Conservation (phyloP, 2,888 invertebrate genomes). For the Halictus ligatus region DNA sequence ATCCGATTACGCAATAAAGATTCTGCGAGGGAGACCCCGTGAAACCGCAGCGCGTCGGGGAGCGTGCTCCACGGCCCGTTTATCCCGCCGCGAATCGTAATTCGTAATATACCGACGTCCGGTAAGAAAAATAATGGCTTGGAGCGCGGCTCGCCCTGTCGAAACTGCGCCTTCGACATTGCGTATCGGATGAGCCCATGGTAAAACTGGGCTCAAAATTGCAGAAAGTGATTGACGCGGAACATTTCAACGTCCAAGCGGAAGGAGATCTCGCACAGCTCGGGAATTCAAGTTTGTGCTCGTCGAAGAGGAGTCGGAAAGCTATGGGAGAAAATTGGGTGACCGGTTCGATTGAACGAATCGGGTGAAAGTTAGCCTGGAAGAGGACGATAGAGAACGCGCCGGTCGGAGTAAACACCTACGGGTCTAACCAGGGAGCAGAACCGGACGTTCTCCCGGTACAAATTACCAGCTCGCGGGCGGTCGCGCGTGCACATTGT, state of each 20-base stretch:
- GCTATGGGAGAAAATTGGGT: background rate
- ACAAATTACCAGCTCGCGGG: slow-evolving; percentile 58
- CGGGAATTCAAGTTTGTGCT: background rate
- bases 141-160: slow-evolving; percentile 20
- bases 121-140: slow-evolving; percentile 31
- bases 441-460: slow-evolving; percentile 49
- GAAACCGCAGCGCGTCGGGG: slow-evolving; percentile 7
- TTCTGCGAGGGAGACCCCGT: slow-evolving; percentile 23
- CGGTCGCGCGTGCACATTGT: slow-evolving; percentile 61
- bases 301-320: background rate
- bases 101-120: slow-evolving; percentile 41
- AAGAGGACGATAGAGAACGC: background rate
- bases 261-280: too few species aligned
- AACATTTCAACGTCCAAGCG: too few species aligned
- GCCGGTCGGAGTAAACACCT: slow-evolving; percentile 12
- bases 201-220: too few species aligned
- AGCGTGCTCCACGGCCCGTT: slow-evolving; percentile 17
- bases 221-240: too few species aligned
- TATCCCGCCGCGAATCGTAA: slow-evolving; percentile 45
- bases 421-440: slow-evolving; percentile 18
- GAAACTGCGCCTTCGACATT: slow-evolving; percentile 9
- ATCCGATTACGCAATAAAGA: slow-evolving; percentile 51
- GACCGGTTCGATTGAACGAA: background rate
- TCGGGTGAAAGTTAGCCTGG: background rate
- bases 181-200: slow-evolving; percentile 25